Percentiles rank a stretch among this genome's conserved stretches.
Conservation (phyloP, 2,797 vertebrate genomes). For the Sebastes reedi region DNA sequence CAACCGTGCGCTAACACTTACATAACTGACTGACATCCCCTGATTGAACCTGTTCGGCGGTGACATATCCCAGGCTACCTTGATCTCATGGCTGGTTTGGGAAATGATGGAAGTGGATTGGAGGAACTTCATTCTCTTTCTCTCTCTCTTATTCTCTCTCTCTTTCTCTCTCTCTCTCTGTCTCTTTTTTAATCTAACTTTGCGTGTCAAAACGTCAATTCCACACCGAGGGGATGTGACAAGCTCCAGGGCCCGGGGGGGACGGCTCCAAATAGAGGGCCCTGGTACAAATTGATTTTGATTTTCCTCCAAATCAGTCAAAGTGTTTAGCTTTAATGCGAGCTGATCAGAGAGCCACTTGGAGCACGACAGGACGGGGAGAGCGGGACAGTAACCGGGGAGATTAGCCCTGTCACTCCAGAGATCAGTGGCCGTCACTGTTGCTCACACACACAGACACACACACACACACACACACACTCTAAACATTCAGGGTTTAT, state of each 20-base stretch:
- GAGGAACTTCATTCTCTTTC: slow-evolving; percentile 40
- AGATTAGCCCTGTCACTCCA: slow-evolving; percentile 84
- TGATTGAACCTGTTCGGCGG: slow-evolving; percentile 76
- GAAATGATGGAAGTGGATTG: slow-evolving; percentile 51
- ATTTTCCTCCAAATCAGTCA: slow-evolving; percentile 89
- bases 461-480: not conserved
- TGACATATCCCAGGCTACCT: slow-evolving; percentile 70
- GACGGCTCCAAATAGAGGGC: slow-evolving; percentile 77
- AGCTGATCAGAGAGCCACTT: slow-evolving; percentile 85
- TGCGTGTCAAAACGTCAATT: slow-evolving; percentile 87
- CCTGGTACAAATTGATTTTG: slow-evolving; percentile 87
- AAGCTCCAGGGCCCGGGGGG: slow-evolving; percentile 78
- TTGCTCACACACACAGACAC: slow-evolving; percentile 31
- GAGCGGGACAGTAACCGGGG: slow-evolving; percentile 69
- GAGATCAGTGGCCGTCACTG: slow-evolving; percentile 80
- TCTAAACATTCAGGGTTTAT: not conserved
- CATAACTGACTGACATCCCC: slow-evolving; percentile 71
- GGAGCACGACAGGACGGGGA: slow-evolving; percentile 74
- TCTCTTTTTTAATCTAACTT: slow-evolving; percentile 76
- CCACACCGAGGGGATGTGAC: slow-evolving; percentile 82
- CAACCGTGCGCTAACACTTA: slow-evolving; percentile 19
- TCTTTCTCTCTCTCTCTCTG: slow-evolving; percentile 12
- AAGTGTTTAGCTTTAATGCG: slow-evolving; percentile 85
- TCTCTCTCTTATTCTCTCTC: slow-evolving; percentile 14
- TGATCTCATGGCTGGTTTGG: slow-evolving; percentile 55